phyloP scores from a whole-genome alignment of 2,113 vertebrate genomes.

The Mus pahari region DNA sequence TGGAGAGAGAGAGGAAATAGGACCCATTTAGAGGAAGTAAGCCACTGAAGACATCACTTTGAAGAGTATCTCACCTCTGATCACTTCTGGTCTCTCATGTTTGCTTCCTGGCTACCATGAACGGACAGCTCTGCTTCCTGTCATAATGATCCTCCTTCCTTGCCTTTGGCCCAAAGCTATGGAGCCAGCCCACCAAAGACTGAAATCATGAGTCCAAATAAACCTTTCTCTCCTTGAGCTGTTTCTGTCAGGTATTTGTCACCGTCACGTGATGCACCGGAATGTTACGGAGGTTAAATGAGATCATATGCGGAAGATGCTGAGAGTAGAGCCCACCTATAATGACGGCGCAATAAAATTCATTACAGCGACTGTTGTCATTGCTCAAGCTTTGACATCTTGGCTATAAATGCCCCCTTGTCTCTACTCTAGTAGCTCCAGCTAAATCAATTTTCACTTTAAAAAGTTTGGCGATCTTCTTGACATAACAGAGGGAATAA shows the following conservation, averaged over 20 bases:
- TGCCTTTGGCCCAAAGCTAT: neutral
- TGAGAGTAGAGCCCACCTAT: neutral
- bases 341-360: neutral
- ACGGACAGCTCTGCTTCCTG: neutral
- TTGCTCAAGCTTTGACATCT: neutral
- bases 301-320: neutral
- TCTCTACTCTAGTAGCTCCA: neutral
- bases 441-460: neutral
- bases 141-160: neutral
- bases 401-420: neutral
- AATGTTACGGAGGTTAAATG: neutral
- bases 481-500: slow-evolving; percentile 29
- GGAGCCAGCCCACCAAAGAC: neutral
- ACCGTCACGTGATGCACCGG: neutral
- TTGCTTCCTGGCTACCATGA: neutral
- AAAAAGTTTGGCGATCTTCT: slow-evolving; percentile 19
- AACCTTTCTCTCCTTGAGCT: neutral
- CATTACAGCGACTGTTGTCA: neutral
- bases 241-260: neutral
- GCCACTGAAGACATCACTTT: neutral
- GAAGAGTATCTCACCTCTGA: neutral
- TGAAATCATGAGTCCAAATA: neutral
- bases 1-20: neutral
- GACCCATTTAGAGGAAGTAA: neutral
- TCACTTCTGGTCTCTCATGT: neutral